These are phyloP conservation scores for Opisthograptis luteolata DNA, from an alignment of 2,888 invertebrate genomes.

Conservation along the genomic window DNA sequence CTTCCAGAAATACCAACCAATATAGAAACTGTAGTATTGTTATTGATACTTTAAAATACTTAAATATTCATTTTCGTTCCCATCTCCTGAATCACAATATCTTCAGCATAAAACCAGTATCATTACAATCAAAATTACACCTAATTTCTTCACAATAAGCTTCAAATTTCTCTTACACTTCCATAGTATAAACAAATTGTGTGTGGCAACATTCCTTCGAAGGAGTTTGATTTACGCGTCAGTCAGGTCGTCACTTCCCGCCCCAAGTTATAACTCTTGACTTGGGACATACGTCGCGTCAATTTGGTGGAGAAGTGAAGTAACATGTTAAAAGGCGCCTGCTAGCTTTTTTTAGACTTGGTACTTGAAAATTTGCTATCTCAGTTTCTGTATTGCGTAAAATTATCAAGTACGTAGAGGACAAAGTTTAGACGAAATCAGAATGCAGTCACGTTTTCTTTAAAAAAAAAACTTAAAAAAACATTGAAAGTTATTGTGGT, in stretches of 20 bases:
- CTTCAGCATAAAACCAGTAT: neutral
- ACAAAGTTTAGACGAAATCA: no score
- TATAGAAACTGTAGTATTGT: no score
- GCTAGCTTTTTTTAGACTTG: conserved; percentile 12
- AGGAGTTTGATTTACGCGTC: conserved; percentile 66
- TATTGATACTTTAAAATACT: no score
- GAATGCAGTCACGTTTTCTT: no score
- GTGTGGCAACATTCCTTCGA: conserved; percentile 39
- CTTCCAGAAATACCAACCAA: no score
- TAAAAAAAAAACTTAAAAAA: no score
- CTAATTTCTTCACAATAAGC: neutral
- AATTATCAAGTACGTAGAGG: no score
- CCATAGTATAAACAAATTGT: conserved; percentile 30
- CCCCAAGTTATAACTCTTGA: conserved; percentile 64
- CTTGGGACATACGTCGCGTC: conserved; percentile 38
- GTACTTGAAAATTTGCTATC: conserved; percentile 19
- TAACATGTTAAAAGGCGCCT: conserved; percentile 30
- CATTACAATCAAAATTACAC: neutral
- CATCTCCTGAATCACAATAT: neutral
- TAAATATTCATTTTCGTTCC: neutral
- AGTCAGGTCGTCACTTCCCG: conserved; percentile 77
- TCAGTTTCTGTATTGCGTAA: conserved; percentile 1
- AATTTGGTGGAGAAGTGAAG: no score
- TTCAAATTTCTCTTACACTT: conserved; percentile 11
- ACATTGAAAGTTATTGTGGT: no score